phyloP scores from a whole-genome alignment of 2,888 invertebrate species.

The Melanargia galathea region DNA sequence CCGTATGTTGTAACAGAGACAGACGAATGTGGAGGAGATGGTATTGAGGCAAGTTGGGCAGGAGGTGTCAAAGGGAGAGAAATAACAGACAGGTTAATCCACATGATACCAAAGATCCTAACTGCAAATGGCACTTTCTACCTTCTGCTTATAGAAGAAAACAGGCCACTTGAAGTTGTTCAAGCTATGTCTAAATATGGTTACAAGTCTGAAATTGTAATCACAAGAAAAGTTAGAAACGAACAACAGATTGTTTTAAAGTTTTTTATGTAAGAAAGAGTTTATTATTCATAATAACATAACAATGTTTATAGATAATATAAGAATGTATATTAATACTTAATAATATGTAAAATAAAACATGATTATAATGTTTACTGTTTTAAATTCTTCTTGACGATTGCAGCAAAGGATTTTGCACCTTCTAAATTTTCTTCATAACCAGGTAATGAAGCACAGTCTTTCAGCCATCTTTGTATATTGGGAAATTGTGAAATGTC shows the following conservation, averaged over 20 bases:
- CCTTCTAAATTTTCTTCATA: conserved; percentile 83
- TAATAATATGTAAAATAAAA: conserved; percentile 26
- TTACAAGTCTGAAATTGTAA: conserved; percentile 83
- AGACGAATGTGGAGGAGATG: conserved; percentile 84
- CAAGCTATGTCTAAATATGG: conserved; percentile 80
- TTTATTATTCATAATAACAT: conserved; percentile 40
- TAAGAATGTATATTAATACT: conserved; percentile 20
- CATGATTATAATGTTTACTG: conserved; percentile 36
- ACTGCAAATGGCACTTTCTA: conserved; percentile 92
- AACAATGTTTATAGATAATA: conserved; percentile 31
- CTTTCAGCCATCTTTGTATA: conserved; percentile 82
- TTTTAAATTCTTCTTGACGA: conserved; percentile 78
- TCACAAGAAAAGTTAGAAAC: conserved; percentile 90
- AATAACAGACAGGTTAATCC: conserved; percentile 89
- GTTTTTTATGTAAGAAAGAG: conserved; percentile 59
- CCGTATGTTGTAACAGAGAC: conserved; percentile 97
- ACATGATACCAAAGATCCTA: conserved; percentile 86
- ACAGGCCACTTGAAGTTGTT: conserved; percentile 89
- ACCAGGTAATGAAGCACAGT: conserved; percentile 81
- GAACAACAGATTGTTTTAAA: conserved; percentile 93
- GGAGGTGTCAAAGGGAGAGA: conserved; percentile 89
- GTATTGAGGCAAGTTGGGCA: conserved; percentile 88
- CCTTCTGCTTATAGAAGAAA: conserved; percentile 93
- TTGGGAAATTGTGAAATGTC: conserved; percentile 80
- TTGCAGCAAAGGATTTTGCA: conserved; percentile 81